A percentile compares a stretch with the other conserved stretches of the same genome.
Conservation (phyloP, 2,797 vertebrate species). For the Melanotaenia trifasciata region DNA sequence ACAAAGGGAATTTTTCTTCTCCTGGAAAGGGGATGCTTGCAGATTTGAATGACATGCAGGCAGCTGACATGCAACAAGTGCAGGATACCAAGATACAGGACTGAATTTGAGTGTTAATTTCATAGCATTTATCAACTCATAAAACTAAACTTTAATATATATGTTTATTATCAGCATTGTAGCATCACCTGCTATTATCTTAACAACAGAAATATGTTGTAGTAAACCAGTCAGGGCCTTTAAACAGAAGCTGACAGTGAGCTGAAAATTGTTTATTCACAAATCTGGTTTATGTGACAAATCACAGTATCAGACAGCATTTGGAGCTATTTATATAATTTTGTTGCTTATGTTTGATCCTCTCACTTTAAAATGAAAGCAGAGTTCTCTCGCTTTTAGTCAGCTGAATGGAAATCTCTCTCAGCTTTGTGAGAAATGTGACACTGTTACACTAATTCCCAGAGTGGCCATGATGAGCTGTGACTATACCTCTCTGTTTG, state of each 20-base stretch:
- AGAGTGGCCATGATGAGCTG: slow-evolving; percentile 23
- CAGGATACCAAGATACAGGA: too few relatives aligned
- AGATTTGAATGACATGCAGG: background rate
- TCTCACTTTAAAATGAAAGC: background rate
- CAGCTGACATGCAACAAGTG: background rate
- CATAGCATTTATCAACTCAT: too few relatives aligned
- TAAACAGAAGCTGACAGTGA: too few relatives aligned
- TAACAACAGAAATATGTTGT: too few relatives aligned
- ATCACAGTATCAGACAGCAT: background rate
- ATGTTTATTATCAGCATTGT: too few relatives aligned
- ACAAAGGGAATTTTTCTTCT: background rate
- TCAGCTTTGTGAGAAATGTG: slow-evolving; percentile 49
- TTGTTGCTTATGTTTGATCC: background rate
- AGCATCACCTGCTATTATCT: too few relatives aligned
- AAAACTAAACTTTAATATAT: too few relatives aligned
- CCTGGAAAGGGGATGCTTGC: slow-evolving; percentile 2
- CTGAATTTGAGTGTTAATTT: too few relatives aligned
- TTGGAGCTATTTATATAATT: background rate
- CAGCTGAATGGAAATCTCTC: background rate
- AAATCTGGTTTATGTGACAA: background rate
- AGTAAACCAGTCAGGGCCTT: too few relatives aligned
- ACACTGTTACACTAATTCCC: background rate
- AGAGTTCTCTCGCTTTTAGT: background rate
- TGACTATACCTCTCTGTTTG: background rate
- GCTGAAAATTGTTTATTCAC: too few relatives aligned